Evolutionary conservation across 2,888 invertebrate genomes (phyloP).

Genomic region (Hedychridium roseum): DNA sequence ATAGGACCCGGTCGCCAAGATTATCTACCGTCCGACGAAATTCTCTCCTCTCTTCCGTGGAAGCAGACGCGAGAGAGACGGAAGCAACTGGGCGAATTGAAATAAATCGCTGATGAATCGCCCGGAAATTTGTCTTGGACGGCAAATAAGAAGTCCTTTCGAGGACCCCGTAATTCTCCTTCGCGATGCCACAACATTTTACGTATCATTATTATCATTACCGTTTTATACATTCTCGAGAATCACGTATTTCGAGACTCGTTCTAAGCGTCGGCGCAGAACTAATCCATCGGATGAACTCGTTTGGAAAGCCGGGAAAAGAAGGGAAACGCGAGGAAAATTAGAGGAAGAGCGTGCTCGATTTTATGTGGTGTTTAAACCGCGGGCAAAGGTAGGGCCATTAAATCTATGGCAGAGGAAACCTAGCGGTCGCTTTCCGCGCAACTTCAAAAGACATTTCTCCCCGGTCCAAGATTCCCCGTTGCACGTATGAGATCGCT

Average conservation of each 20-base stretch:
- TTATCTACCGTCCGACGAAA: constrained; percentile 20
- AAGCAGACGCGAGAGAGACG: too few species aligned
- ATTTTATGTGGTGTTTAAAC: constrained; percentile 41
- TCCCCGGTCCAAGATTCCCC: constrained; percentile 14
- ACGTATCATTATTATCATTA: too few species aligned
- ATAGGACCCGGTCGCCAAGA: constrained; percentile 10
- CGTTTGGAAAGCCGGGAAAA: constrained; percentile 14
- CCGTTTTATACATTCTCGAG: too few species aligned
- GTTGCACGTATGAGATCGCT: constrained; percentile 16
- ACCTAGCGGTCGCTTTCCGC: constrained; percentile 20
- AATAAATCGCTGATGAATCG: too few species aligned
- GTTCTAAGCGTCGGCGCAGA: constrained; percentile 16
- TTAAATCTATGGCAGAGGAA: constrained; percentile 39
- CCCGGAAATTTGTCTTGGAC: too few species aligned
- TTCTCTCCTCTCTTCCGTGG: constrained; percentile 25
- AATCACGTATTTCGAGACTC: too few species aligned
- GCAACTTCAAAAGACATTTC: constrained; percentile 44
- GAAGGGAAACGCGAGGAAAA: constrained; percentile 7
- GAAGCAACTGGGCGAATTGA: too few species aligned
- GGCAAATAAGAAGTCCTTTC: too few species aligned
- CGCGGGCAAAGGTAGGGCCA: constrained; percentile 34
- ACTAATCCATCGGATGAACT: constrained; percentile 36
- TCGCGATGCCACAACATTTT: too few species aligned
- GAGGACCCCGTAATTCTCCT: too few species aligned
- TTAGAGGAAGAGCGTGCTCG: constrained; percentile 12